Conservation (phyloP, 2,797 vertebrate species). For the Poeciliopsis presidionis region DNA sequence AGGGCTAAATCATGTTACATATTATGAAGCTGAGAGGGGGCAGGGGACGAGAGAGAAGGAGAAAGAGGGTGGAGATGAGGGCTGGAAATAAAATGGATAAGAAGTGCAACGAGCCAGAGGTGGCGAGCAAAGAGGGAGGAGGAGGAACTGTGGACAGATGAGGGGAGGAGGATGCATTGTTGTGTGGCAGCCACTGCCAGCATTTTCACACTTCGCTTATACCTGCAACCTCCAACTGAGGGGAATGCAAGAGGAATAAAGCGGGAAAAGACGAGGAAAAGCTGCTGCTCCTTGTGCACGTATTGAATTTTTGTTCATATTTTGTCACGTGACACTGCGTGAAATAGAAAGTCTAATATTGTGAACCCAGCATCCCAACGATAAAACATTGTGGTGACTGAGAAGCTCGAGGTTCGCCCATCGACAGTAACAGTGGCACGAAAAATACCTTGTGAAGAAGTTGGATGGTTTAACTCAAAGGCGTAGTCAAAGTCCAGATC, state of each 20-base stretch:
- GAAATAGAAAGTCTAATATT: not conserved
- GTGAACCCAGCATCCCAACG: not conserved
- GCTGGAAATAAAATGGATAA: conserved; percentile 75
- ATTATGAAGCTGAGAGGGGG: conserved; percentile 69
- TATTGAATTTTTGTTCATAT: too few species aligned
- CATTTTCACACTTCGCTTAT: conserved; percentile 67
- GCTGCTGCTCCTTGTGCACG: not conserved
- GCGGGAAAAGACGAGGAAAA: conserved; percentile 31
- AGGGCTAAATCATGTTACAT: conserved; percentile 78
- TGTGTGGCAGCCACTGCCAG: conserved; percentile 47
- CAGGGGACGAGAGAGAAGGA: not conserved
- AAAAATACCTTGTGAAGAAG: not conserved
- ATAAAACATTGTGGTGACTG: not conserved
- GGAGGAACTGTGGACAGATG: conserved; percentile 14
- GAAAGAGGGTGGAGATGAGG: conserved; percentile 40
- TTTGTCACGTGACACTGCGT: not conserved
- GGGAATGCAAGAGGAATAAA: conserved; percentile 39
- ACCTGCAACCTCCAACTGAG: conserved; percentile 44
- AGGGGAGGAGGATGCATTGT: conserved; percentile 41
- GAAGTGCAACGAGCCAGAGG: conserved; percentile 67
- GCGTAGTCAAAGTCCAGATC: not conserved
- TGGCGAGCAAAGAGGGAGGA: conserved; percentile 33
- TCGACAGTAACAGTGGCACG: not conserved
- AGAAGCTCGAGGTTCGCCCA: not conserved
- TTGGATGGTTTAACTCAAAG: not conserved